Evolutionary conservation across 2,797 vertebrate species (phyloP), one percentile per base, ranked within the genome.

Genomic region (Acropternis orthonyx): DNA sequence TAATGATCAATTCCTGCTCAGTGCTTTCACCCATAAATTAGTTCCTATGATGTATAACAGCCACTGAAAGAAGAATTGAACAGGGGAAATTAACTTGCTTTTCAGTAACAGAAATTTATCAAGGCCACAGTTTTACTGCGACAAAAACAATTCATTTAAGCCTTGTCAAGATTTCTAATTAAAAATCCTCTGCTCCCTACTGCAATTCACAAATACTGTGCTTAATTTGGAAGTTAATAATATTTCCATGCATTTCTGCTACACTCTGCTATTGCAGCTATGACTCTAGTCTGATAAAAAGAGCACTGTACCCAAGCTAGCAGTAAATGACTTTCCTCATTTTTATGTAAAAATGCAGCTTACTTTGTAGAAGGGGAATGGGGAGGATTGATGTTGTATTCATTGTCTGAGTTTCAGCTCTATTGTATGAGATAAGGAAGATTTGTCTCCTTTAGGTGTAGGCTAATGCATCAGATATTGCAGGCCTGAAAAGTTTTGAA

Each of bases 81-180:
- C 69, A 85, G 82, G 61, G 87, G 82, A 93, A 94, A 94, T 96
- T 95, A 96, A 97, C 89, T 96, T 75, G 85, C 92, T 88, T 91
- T 95, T 89, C 85, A 92, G 79, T 71, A 89, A 76, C 75, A 96
- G 78, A 81, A 89, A 95, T 95, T 95, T 95, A 86, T 94, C 93
- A 95, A 92, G 93, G 55, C 89, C 63, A 77, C 73, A 81, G 68
- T 83, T 94, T 96, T 78, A 86, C 54, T 28, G 43, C 89, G 92
- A 89, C 72, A 92, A 95, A 97, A 89, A 21, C 82, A 91, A 95
- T 96, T 91, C 79, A 93, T 92, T 91, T 88, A 91, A 93, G 69
- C 39, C 58, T 80, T 91, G 87, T 96, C 95, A 93, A 89, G 82
- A 72, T 91, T 94, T 71, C 94, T 93, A 95, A 95, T 96, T 92